Percentiles rank a stretch among this genome's conserved stretches.
phyloP scores from a whole-genome alignment of 92 coral and sea anemone species.

The Anthopleura xanthogrammica region DNA sequence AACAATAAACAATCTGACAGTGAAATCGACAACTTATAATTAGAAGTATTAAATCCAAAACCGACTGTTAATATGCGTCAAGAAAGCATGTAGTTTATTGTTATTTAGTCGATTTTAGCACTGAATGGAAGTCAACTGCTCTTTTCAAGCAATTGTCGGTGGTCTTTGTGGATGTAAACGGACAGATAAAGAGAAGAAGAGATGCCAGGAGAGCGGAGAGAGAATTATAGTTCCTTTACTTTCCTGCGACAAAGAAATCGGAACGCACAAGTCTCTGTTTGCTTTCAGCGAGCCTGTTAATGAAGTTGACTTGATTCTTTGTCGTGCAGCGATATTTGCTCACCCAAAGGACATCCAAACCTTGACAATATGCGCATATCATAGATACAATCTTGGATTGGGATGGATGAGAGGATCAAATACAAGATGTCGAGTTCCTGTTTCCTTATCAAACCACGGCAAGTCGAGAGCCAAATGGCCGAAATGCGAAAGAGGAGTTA shows the following conservation, averaged over 20 bases:
- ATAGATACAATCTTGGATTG: constrained; percentile 53
- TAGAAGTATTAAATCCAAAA: not conserved
- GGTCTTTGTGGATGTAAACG: constrained; percentile 45
- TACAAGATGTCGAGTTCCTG: constrained; percentile 56
- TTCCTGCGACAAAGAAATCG: constrained; percentile 46
- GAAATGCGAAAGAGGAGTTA: constrained; percentile 60
- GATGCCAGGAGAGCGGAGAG: constrained; percentile 17
- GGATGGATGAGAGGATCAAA: constrained; percentile 59
- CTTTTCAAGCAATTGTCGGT: constrained; percentile 50
- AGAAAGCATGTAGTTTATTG: not conserved
- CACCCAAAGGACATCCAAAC: too few relatives aligned
- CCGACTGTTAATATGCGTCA: not conserved
- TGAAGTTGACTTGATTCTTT: constrained; percentile 59
- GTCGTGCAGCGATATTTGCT: too few relatives aligned
- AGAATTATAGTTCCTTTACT: constrained; percentile 26
- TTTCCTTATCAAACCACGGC: constrained; percentile 43
- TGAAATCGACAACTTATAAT: not conserved
- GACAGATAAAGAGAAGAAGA: constrained; percentile 38
- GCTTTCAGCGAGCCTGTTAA: constrained; percentile 44
- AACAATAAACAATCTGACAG: not conserved
- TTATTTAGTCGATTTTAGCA: not conserved
- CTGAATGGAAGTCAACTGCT: constrained; percentile 20
- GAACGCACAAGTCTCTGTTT: constrained; percentile 30
- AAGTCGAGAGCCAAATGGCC: constrained; percentile 61
- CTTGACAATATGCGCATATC: constrained; percentile 57